Conservation (phyloP, 2,113 vertebrate genomes). For the Narcine bancroftii region DNA sequence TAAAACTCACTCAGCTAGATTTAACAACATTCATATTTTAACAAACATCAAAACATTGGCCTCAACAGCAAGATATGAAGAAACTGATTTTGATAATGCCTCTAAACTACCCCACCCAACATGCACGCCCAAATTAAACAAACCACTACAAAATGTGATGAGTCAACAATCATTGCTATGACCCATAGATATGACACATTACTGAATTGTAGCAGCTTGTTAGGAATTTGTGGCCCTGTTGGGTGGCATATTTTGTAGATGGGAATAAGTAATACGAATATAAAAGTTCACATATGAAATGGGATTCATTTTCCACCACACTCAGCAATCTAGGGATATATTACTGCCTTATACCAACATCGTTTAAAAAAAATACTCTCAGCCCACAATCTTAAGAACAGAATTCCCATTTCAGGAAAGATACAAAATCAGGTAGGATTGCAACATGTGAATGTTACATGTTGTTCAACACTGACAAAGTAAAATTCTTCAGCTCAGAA, state of each 20-base stretch:
- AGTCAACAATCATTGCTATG: background rate
- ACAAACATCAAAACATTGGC: background rate
- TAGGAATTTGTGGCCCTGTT: background rate
- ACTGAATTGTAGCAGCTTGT: too few species aligned
- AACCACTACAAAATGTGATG: slow-evolving; percentile 42
- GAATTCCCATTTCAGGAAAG: background rate
- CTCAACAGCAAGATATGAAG: background rate
- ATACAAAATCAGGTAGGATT: background rate
- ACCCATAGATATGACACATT: slow-evolving; percentile 3
- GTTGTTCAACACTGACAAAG: background rate
- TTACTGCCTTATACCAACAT: background rate
- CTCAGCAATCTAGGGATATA: background rate
- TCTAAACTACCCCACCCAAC: slow-evolving; percentile 50
- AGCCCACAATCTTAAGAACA: background rate
- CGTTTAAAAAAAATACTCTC: background rate
- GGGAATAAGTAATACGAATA: too few species aligned
- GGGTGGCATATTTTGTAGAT: too few species aligned
- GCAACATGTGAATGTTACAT: background rate
- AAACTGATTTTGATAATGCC: slow-evolving; percentile 37
- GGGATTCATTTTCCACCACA: background rate
- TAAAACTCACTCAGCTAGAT: background rate
- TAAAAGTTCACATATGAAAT: background rate
- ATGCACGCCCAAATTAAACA: slow-evolving; percentile 43
- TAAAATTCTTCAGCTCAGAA: background rate
- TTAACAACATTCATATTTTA: background rate